Evolutionary conservation across 2,113 vertebrate genomes (phyloP).

Genomic region (Harpagus bidentatus): DNA sequence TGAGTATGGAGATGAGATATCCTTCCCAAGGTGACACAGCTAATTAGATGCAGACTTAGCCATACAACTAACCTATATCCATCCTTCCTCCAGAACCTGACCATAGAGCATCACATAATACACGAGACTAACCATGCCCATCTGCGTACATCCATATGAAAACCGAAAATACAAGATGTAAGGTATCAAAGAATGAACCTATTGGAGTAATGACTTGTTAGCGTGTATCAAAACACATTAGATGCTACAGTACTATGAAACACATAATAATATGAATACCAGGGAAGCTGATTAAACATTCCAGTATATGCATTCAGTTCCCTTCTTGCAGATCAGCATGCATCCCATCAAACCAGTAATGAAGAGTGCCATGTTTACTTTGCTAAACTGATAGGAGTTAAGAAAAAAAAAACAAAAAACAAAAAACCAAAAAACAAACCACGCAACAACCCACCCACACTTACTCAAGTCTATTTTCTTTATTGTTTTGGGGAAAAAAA

Average conservation of each 20-base stretch:
- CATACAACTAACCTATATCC: rapidly evolving
- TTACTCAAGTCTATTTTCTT: not conserved
- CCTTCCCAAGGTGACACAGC: not conserved
- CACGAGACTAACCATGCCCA: not conserved
- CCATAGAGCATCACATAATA: rapidly evolving
- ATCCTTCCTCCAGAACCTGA: not conserved
- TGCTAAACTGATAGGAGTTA: not conserved
- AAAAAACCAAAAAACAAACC: no score
- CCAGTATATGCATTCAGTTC: no score
- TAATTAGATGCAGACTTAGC: not conserved
- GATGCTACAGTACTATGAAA: not conserved
- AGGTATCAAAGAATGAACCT: not conserved
- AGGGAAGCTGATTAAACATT: not conserved
- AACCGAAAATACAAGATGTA: rapidly evolving
- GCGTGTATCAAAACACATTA: rapidly evolving
- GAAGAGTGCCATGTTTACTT: not conserved
- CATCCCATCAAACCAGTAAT: not conserved
- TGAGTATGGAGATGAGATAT: not conserved
- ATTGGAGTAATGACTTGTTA: rapidly evolving
- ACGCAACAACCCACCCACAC: not conserved
- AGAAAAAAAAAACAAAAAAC: not conserved
- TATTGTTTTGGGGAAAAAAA: not conserved
- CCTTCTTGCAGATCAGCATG: not conserved
- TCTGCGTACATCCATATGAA: rapidly evolving
- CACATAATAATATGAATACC: not conserved